A percentile compares a stretch with the other conserved stretches of the same genome.
Evolutionary conservation across 2,888 invertebrate species (phyloP).

Genomic region (Nineta flava): DNA sequence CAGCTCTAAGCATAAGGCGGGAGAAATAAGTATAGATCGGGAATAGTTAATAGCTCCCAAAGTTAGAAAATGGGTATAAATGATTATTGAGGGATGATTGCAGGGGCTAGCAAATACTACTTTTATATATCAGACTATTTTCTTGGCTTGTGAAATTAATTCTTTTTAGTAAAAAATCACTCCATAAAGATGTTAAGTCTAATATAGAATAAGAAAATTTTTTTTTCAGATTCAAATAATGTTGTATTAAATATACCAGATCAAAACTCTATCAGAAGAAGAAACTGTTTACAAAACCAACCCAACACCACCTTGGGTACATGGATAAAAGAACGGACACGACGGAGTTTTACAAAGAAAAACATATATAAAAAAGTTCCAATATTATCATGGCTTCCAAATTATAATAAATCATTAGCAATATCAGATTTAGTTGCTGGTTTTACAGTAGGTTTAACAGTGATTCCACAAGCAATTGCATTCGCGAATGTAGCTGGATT

Average conservation of each 20-base stretch:
- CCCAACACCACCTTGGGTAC: neutral
- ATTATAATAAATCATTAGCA: constrained; percentile 45
- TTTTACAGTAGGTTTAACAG: constrained; percentile 51
- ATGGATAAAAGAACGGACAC: constrained; percentile 28
- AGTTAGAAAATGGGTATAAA: too few species aligned
- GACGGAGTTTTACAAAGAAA: constrained; percentile 42
- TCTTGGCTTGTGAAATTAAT: too few species aligned
- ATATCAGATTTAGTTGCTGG: constrained; percentile 69
- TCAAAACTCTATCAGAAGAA: neutral
- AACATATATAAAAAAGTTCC: constrained; percentile 45
- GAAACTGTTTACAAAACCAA: neutral
- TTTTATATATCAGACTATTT: too few species aligned
- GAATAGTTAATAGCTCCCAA: too few species aligned
- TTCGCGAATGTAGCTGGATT: constrained; percentile 39
- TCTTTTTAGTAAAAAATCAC: too few species aligned
- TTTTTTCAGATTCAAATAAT: constrained; percentile 1
- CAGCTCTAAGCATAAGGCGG: too few species aligned
- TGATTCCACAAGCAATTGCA: constrained; percentile 48
- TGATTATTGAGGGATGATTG: too few species aligned
- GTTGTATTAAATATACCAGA: constrained; percentile 4
- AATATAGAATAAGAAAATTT: too few species aligned
- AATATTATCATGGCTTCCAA: constrained; percentile 50
- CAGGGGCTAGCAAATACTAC: too few species aligned
- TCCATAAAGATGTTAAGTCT: too few species aligned
- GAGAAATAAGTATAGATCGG: too few species aligned